phyloP scores from a whole-genome alignment of 2,888 invertebrate genomes.

The Ichneumon xanthorius region DNA sequence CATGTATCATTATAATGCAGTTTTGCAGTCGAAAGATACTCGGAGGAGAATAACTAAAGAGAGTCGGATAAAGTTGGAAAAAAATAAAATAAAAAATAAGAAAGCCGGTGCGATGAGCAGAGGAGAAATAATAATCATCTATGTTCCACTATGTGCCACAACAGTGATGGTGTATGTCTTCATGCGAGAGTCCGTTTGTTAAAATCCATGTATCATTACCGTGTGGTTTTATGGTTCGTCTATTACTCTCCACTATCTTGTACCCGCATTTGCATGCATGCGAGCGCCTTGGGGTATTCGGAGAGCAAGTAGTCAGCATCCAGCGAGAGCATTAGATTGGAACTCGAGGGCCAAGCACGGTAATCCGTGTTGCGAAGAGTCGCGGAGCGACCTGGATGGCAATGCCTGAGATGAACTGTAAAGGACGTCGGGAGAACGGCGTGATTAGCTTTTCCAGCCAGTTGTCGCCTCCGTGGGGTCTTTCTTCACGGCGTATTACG shows the following conservation, averaged over 20 bases:
- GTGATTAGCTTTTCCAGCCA: conserved; percentile 76
- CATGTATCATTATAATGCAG: conserved; percentile 3
- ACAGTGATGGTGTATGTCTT: background rate
- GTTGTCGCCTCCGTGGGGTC: conserved; percentile 75
- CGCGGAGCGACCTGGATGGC: conserved; percentile 38
- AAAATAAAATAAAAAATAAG: background rate
- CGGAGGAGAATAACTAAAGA: background rate
- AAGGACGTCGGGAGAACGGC: conserved; percentile 64
- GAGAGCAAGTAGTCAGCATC: background rate
- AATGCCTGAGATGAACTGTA: conserved; percentile 71
- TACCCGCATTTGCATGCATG: background rate
- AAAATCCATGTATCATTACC: conserved; percentile 36
- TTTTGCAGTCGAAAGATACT: conserved; percentile 30
- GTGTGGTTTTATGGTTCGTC: conserved; percentile 53
- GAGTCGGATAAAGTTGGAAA: background rate
- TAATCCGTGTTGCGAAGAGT: conserved; percentile 11
- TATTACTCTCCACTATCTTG: conserved; percentile 22
- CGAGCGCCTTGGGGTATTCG: conserved; percentile 1
- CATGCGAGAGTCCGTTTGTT: background rate
- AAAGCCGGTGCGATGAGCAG: conserved; percentile 8
- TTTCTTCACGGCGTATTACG: conserved; percentile 28
- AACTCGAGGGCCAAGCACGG: conserved; percentile 23
- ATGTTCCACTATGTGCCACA: conserved; percentile 6
- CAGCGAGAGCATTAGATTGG: conserved; percentile 9
- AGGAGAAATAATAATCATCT: conserved; percentile 22